Conservation (phyloP, 2,113 vertebrate genomes). For the Thymallus thymallus region DNA sequence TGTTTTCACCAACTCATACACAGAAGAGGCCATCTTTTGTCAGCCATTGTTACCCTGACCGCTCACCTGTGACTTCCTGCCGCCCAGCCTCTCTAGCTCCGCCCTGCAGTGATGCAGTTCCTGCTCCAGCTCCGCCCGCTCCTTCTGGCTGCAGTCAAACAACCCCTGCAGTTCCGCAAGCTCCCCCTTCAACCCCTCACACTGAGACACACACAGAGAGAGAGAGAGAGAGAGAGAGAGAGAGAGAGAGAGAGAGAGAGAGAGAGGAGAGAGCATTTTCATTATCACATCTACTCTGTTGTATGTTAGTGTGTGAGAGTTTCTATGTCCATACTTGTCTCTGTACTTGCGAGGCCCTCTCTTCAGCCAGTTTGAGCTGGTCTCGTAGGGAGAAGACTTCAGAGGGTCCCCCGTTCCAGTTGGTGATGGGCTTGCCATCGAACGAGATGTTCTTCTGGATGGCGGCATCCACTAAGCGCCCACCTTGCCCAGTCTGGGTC, state of each 20-base stretch:
- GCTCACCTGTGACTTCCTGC: conserved; percentile 69
- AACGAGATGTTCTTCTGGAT: conserved; percentile 44
- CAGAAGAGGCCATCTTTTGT: background rate
- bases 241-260: background rate
- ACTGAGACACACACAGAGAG: conserved; percentile 59
- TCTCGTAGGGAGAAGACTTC: conserved; percentile 59
- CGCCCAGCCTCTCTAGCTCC: conserved; percentile 75
- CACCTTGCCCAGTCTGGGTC: background rate
- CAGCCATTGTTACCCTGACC: conserved; percentile 23
- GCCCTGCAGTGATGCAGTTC: conserved; percentile 80
- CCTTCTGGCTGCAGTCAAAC: conserved; percentile 74
- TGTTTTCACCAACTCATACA: too few relatives aligned
- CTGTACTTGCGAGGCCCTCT: conserved; percentile 71
- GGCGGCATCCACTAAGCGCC: conserved; percentile 18
- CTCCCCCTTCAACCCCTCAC: conserved; percentile 75
- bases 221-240: background rate
- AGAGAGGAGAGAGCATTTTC: background rate
- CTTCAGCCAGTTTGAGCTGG: conserved; percentile 74
- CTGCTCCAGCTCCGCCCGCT: conserved; percentile 72
- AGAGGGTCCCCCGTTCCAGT: conserved; percentile 31
- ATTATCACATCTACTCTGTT: background rate
- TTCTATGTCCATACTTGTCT: conserved; percentile 66
- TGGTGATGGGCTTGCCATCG: conserved; percentile 31
- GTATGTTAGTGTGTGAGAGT: background rate
- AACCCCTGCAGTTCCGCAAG: conserved; percentile 73